Evolutionary conservation across 1,140 invertebrate genomes (phyloP).

Genomic region (Mercenaria mercenaria): DNA sequence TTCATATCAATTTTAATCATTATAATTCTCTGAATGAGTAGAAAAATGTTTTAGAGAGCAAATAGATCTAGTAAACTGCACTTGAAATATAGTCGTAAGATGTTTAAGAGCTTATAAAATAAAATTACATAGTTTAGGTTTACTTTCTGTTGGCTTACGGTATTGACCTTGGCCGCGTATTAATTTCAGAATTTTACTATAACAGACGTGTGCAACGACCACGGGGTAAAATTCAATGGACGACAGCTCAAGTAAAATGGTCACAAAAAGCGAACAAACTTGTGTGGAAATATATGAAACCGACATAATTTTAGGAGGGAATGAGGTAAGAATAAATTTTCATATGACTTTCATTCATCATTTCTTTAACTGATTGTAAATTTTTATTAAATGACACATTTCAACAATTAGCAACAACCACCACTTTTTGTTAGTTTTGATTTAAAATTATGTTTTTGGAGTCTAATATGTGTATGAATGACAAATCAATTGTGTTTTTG

Average conservation of each 20-base stretch:
- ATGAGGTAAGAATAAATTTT: slow-evolving; percentile 43
- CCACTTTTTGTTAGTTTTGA: no score
- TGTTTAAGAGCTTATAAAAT: no score
- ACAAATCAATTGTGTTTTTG: no score
- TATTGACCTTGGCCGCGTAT: neutral
- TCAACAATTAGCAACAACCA: slow-evolving; percentile 38
- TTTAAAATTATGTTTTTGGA: no score
- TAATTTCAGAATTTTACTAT: neutral
- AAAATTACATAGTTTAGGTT: no score
- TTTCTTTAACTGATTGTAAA: neutral
- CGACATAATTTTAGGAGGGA: neutral
- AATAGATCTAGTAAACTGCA: no score
- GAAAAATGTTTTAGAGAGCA: no score
- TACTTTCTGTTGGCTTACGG: no score
- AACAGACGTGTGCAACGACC: neutral
- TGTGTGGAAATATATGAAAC: slow-evolving; percentile 15
- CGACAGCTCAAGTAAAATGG: neutral
- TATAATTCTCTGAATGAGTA: no score
- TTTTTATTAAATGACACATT: slow-evolving; percentile 39
- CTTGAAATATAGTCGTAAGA: no score
- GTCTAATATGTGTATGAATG: no score
- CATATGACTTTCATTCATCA: slow-evolving; percentile 26
- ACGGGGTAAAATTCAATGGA: slow-evolving; percentile 41
- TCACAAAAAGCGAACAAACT: neutral
- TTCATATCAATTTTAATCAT: no score